Evolutionary conservation across 2,888 invertebrate species (phyloP), one percentile per base, ranked within the genome.

Genomic region (Dolichomitus sp.): DNA sequence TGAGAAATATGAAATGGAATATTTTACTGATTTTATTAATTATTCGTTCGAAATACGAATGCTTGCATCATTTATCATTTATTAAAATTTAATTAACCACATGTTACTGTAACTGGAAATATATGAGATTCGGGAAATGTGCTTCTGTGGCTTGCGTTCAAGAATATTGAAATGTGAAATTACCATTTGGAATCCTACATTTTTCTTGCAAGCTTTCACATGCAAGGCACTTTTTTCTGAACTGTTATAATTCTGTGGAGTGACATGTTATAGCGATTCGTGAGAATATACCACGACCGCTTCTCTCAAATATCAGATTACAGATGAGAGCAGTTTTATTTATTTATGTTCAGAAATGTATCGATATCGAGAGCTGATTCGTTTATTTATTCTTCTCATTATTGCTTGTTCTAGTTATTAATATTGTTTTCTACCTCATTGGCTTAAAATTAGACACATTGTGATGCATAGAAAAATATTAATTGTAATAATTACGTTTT

Each of bases 1-100:
- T 9, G 2, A 2, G 59, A 33, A 7, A 6, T 0, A 37, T 37
- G 37, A 37, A 37, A n/a, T 4, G 9, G 2, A 19, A 27, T 65
- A n/a, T 65, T 65, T 23, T 5, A 45, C 6, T 45, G 14, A 50
- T 30, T 17, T 17, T 1, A 61, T 48, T 30, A 61, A 61, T 73
- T 50, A 61, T 59, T 59, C 57, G 4, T 45, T 59, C 33, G 1
- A 12, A 42, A 30, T 19, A 59, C 42, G 45, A 72, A 3, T 48
- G n/a, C n/a, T n/a, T n/a, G n/a, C n/a, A n/a, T n/a, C n/a, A n/a
- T n/a, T n/a, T n/a, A n/a, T n/a, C n/a, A 48, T 48, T 72, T 37
- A 61, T 72, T 30, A 48, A 48, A 48, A 48, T 59, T 14, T 7
- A 48, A 72, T 72, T 17, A 37, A 45, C 45, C 19, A 5, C 42